Base-by-base conservation (phyloP, 1,140 invertebrate genomes). In the Euura saliciscinereae region DNA sequence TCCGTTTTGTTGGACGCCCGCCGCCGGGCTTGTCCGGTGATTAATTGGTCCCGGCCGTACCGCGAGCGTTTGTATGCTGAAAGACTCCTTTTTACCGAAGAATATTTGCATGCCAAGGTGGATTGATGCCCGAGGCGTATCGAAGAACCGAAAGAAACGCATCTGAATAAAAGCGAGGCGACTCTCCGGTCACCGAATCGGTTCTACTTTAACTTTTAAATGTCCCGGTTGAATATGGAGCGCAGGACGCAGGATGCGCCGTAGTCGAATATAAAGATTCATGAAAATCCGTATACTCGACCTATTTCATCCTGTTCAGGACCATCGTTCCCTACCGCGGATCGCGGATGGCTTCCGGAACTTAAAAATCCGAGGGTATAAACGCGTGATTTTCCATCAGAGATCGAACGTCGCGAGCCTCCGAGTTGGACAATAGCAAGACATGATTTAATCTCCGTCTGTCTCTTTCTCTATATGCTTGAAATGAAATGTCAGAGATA, bases 91-190 rank as follows among this genome's bases (percentile, higher is more conserved):
- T 64, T 68, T 73, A 3, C 66, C 77, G 77, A 77, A 76, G 83
- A 83, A 83, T 84, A 86, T 86, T 85, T 85, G 85, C 83, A 85
- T 85, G 82, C 80, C 82, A 78, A 80, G 79, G 76, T 79, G 79
- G 80, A 84, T 83, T 83, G 81, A 84, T 83, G 80, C 73, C 44
- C 46, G 51, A n/a, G 28, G 51, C 51, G 28, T 28, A 51, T 44
- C 10, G 68, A 66, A 45, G 43, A 13, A 28, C 28, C 28, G 28
- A 28, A 66, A 72, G 45, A 64, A 45, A 66, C 66, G 51, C 43
- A 68, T 45, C 68, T 69, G 68, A 69, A 69, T 69, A 69, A 42
- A 11, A 67, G 44, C 51, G 51, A 3, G 51, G 51, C 13, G 28
- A 28, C 28, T 28, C 28, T 28, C 28, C 28, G 28, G 28, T 28